A percentile compares a stretch with the other conserved stretches of the same genome.
phyloP scores from a whole-genome alignment of 2,113 vertebrate species.

The Cephalopterus ornatus region DNA sequence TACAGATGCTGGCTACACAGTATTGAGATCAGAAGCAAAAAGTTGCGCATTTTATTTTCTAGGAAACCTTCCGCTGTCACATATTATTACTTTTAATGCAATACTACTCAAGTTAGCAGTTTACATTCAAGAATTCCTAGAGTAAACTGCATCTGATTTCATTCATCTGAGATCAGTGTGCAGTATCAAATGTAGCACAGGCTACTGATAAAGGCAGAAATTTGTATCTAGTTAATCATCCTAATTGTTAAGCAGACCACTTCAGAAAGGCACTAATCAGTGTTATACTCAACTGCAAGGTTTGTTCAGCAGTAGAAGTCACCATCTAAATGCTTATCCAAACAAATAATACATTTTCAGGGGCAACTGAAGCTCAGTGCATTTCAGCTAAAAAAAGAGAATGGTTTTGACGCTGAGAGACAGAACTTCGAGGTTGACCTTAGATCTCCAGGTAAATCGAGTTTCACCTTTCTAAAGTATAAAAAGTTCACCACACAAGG shows the following conservation, averaged over 20 bases:
- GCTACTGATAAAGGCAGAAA: not conserved
- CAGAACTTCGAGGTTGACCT: not conserved
- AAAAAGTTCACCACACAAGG: not conserved
- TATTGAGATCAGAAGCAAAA: not conserved
- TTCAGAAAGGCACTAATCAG: slow-evolving; percentile 27
- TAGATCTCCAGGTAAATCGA: not conserved
- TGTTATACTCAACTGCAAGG: not conserved
- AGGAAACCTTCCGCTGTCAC: not conserved
- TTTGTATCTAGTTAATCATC: slow-evolving; percentile 25
- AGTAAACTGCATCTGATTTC: not conserved
- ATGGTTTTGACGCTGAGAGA: not conserved
- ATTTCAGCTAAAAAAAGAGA: not conserved
- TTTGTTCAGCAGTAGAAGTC: not conserved
- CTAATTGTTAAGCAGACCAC: not conserved
- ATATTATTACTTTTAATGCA: not conserved
- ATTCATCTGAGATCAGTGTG: not conserved
- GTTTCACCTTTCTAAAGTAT: not conserved
- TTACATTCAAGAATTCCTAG: not conserved
- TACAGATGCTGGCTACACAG: not conserved
- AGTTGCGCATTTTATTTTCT: not conserved
- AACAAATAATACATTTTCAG: not conserved
- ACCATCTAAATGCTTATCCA: not conserved
- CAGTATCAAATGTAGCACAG: not conserved
- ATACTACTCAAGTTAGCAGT: not conserved
- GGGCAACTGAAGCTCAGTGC: not conserved